Base-by-base conservation (phyloP, 2,113 vertebrate genomes). In the Larimichthys crocea region DNA sequence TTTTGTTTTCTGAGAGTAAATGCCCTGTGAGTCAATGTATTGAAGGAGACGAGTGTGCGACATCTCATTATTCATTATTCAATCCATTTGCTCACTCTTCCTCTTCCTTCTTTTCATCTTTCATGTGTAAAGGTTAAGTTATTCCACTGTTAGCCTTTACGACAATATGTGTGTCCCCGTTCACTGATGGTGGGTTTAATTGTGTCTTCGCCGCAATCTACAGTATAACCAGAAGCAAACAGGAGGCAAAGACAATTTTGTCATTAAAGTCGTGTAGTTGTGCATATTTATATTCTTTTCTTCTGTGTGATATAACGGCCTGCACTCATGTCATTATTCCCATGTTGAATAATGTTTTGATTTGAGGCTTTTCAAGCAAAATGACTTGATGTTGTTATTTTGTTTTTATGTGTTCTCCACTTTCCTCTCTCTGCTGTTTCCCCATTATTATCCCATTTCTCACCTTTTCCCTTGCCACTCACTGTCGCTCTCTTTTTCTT, bases 41-140 rank as follows among this genome's bases (percentile, higher is more conserved):
- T 60, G 24, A 29, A 72, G 3, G 4, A 46, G 35, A 49, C 2
- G 11, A 17, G 0, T 26, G 0, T 22, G 5, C 2, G 7, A 20
- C 5, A 17, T 46, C 19, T 66, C 29, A 6, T 59, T 55, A 48
- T 61, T 70, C 35, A 67, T 62, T 49, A 35, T 35, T 35, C 35
- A 35, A 35, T 52, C 60, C 19, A 26, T 65, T 59, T 59, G 0
- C 53, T 83, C 46, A 10, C 15, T 67, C 16, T 6, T 53, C 31
- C 29, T 76, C 63, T 48, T 60, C 57, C 9, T 24, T 74, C 44
- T 22, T 53, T 79, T 24, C 29, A 46, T 87, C 73, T 80, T 70
- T 85, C 72, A 67, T 29, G 14, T 55, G 19, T 78, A 87, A 87
- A 90, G 82, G 80, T 87, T 88, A 88, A 90, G 79, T 84, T 80